These are phyloP conservation scores for Rhopalosiphum padi DNA, from an alignment of 1,140 invertebrate genomes.

Conservation along the genomic window DNA sequence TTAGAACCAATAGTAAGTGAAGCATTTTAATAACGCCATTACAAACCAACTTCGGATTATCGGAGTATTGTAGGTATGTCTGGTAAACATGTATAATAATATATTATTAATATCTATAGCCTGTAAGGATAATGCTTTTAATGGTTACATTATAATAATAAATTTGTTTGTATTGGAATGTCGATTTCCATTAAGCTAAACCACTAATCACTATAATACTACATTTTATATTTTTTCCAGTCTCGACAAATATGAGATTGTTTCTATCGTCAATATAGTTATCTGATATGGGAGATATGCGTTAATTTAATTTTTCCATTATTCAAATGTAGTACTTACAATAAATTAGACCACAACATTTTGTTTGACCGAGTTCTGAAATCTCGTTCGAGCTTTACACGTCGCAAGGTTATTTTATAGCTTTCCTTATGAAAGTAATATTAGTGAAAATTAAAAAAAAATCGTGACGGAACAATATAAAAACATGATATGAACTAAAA, in stretches of 20 bases:
- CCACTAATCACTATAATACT: neutral
- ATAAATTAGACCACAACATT: slow-evolving; percentile 18
- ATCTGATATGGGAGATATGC: neutral
- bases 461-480: neutral
- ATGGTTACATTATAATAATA: neutral
- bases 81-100: neutral
- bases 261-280: neutral
- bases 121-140: neutral
- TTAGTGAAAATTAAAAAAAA: neutral
- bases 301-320: neutral
- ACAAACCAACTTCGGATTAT: neutral
- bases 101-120: neutral
- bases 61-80: neutral
- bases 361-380: neutral
- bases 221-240: neutral
- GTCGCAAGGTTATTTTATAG: neutral
- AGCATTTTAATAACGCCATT: neutral
- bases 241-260: neutral
- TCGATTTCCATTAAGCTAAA: neutral
- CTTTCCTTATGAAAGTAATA: slow-evolving; percentile 31
- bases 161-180: neutral
- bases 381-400: neutral
- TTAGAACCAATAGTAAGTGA: neutral
- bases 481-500: neutral
- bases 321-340: neutral